These are phyloP conservation scores for Sceloporus tristichus DNA, from an alignment of 2,113 vertebrate genomes.

Conservation along the genomic window DNA sequence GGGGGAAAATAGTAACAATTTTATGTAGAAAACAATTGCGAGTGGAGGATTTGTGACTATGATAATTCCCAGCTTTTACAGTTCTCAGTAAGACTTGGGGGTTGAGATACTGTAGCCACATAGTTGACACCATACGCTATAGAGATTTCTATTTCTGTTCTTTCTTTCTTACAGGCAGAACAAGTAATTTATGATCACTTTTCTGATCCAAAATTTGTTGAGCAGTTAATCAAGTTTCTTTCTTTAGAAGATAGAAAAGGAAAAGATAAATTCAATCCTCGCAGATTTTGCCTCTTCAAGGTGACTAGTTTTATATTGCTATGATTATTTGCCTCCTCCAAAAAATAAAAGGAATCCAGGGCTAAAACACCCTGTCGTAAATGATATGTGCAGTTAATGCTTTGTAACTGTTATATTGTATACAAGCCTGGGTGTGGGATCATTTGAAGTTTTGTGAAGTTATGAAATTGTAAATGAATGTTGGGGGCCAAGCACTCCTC, in stretches of 20 bases:
- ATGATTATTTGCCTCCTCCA: slow-evolving; percentile 13
- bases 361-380: rapidly evolving
- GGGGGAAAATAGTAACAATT: background rate
- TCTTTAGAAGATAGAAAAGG: slow-evolving; percentile 98
- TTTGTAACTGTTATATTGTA: slow-evolving; percentile 19
- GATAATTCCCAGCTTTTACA: background rate
- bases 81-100: background rate
- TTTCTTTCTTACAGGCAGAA: slow-evolving; percentile 83
- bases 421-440: background rate
- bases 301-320: slow-evolving; percentile 74
- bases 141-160: background rate
- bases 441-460: slow-evolving; percentile 8
- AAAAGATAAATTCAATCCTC: slow-evolving; percentile 98
- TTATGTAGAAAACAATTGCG: background rate
- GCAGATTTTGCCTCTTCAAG: slow-evolving; percentile 98
- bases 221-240: slow-evolving; percentile 94
- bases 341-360: slow-evolving; percentile 2
- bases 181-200: slow-evolving; percentile 96
- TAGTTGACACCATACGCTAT: background rate
- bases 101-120: background rate
- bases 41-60: background rate
- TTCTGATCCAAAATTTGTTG: slow-evolving; percentile 92
- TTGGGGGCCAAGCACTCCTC: no score
- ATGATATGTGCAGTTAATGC: background rate
- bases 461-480: background rate